Conservation (phyloP, 2,888 invertebrate species). For the Luperina nickerlii region DNA sequence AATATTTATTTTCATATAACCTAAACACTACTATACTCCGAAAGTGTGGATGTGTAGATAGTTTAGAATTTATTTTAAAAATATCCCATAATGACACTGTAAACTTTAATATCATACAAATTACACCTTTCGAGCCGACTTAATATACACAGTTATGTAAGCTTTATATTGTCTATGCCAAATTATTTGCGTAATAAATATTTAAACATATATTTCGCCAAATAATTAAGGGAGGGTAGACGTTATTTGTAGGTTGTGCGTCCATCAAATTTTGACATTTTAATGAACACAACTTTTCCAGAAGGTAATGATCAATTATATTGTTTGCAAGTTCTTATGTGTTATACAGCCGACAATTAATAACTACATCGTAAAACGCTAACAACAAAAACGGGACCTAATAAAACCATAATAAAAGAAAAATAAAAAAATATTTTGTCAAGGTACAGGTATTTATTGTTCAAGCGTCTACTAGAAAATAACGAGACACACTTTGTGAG, state of each 20-base stretch:
- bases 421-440: slow-evolving; percentile 75
- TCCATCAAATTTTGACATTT: not conserved
- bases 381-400: slow-evolving; percentile 41
- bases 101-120: slow-evolving; percentile 57
- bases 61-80: slow-evolving; percentile 59
- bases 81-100: slow-evolving; percentile 57
- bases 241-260: not conserved
- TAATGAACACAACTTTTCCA: not conserved
- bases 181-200: slow-evolving; percentile 24
- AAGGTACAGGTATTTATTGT: slow-evolving; percentile 89
- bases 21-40: slow-evolving; percentile 66
- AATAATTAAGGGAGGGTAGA: slow-evolving; percentile 9
- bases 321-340: slow-evolving; percentile 5
- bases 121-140: slow-evolving; percentile 53
- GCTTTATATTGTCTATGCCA: slow-evolving; percentile 39
- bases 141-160: slow-evolving; percentile 57
- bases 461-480: slow-evolving; percentile 88
- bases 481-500: slow-evolving; percentile 83
- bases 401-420: slow-evolving; percentile 42
- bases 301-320: not conserved
- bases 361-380: slow-evolving; percentile 8
- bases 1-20: slow-evolving; percentile 70
- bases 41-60: slow-evolving; percentile 63
- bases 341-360: slow-evolving; percentile 25
- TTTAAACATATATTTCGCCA: slow-evolving; percentile 2